Conservation (phyloP, 1,140 invertebrate species). For the Sipha flava region DNA sequence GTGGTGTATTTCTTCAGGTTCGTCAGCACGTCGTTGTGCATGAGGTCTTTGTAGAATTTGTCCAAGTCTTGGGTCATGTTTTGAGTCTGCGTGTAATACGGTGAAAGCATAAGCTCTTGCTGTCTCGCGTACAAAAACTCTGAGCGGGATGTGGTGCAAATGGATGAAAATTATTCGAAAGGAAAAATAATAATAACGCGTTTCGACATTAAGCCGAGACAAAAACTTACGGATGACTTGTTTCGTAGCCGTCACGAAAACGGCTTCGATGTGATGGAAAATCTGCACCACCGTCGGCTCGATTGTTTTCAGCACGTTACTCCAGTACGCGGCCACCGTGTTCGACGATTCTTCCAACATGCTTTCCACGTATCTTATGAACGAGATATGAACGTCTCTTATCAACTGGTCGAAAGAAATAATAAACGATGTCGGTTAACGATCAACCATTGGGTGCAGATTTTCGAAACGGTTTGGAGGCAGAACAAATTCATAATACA, state of each 20-base stretch:
- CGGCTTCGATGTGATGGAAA: constrained; percentile 62
- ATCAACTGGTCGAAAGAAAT: constrained; percentile 47
- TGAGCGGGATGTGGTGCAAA: constrained; percentile 36
- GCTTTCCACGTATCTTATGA: constrained; percentile 63
- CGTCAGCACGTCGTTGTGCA: constrained; percentile 58
- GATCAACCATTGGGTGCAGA: too few relatives aligned
- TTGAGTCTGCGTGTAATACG: constrained; percentile 66
- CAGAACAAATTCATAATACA: too few relatives aligned
- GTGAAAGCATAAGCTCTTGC: constrained; percentile 66
- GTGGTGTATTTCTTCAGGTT: constrained; percentile 66
- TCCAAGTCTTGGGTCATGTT: constrained; percentile 72
- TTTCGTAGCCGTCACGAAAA: constrained; percentile 61
- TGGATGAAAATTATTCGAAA: too few relatives aligned
- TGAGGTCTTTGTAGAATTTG: constrained; percentile 63
- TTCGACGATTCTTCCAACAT: constrained; percentile 57
- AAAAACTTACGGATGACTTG: constrained; percentile 51
- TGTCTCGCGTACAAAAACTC: constrained; percentile 71
- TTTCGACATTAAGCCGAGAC: too few relatives aligned
- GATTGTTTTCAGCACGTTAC: constrained; percentile 56
- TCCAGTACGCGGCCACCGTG: constrained; percentile 58
- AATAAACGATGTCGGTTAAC: too few relatives aligned
- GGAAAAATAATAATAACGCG: background rate
- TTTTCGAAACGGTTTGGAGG: too few relatives aligned
- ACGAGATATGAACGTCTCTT: constrained; percentile 64
- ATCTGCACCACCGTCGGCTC: constrained; percentile 68